Conservation (phyloP, 2,113 vertebrate genomes). For the Erinaceus europaeus region DNA sequence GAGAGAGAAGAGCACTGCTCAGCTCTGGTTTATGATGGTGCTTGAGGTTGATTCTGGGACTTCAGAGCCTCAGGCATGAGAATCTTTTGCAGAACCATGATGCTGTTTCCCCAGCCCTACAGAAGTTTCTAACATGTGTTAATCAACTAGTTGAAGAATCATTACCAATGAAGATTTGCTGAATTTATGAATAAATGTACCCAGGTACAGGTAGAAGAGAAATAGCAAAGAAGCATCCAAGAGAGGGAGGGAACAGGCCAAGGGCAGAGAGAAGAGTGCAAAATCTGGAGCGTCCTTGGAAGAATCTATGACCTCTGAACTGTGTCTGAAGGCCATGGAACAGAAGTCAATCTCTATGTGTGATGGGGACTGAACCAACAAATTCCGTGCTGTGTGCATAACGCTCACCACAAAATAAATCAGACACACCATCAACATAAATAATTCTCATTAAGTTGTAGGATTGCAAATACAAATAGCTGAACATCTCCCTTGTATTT, state of each 20-base stretch:
- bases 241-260: background rate
- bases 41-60: too few species aligned
- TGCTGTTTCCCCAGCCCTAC: too few species aligned
- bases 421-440: background rate
- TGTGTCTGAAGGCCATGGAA: background rate
- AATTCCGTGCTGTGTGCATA: background rate
- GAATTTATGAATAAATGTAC: background rate
- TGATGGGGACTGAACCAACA: background rate
- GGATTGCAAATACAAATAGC: background rate
- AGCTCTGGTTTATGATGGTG: too few species aligned
- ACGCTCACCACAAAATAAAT: background rate
- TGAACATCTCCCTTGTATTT: too few species aligned
- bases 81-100: too few species aligned
- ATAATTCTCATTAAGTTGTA: background rate
- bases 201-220: background rate
- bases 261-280: background rate
- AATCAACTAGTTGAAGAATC: background rate
- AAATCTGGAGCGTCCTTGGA: background rate
- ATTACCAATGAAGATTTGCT: background rate
- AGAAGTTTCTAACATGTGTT: background rate
- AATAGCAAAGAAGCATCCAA: background rate
- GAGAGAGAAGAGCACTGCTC: too few species aligned
- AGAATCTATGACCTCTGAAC: background rate
- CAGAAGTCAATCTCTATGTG: background rate
- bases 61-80: too few species aligned